phyloP scores from a whole-genome alignment of 1,140 invertebrate genomes.

The Megathymus violae region DNA sequence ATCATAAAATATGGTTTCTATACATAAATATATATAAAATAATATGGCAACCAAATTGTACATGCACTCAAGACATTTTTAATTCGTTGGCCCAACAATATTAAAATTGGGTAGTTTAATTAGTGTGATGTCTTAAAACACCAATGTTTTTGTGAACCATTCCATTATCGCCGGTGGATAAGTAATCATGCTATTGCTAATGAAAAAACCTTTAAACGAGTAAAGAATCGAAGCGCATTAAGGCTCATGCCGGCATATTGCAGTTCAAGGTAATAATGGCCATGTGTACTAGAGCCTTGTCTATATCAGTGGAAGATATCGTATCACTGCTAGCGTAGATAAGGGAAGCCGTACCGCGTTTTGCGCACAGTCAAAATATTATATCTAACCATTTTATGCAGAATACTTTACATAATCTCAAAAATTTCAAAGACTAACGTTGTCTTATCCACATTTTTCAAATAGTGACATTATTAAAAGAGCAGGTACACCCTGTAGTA shows the following conservation, averaged over 20 bases:
- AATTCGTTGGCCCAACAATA: slow-evolving; percentile 4
- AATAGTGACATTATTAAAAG: slow-evolving; percentile 1
- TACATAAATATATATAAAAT: slow-evolving; percentile 28
- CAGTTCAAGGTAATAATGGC: slow-evolving; percentile 22
- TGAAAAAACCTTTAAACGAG: too few relatives aligned
- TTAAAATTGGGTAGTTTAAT: neutral
- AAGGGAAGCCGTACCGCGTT: slow-evolving; percentile 54
- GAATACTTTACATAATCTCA: slow-evolving; percentile 38
- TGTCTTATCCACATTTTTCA: neutral
- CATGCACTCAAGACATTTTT: slow-evolving; percentile 25
- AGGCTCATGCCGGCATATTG: neutral
- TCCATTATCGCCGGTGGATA: neutral
- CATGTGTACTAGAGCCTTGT: slow-evolving; percentile 34
- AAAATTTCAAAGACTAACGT: slow-evolving; percentile 4
- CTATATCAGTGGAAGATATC: slow-evolving; percentile 68
- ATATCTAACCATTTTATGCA: slow-evolving; percentile 47
- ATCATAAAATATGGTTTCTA: slow-evolving; percentile 23
- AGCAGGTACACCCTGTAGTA: neutral
- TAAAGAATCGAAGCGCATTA: neutral
- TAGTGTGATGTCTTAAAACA: neutral
- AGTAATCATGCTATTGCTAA: too few relatives aligned
- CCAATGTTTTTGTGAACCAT: neutral
- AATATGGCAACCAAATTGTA: slow-evolving; percentile 39
- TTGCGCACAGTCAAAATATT: slow-evolving; percentile 57
- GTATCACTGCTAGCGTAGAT: slow-evolving; percentile 62